Conservation (phyloP, 2,797 vertebrate genomes). For the Sylvia borin region DNA sequence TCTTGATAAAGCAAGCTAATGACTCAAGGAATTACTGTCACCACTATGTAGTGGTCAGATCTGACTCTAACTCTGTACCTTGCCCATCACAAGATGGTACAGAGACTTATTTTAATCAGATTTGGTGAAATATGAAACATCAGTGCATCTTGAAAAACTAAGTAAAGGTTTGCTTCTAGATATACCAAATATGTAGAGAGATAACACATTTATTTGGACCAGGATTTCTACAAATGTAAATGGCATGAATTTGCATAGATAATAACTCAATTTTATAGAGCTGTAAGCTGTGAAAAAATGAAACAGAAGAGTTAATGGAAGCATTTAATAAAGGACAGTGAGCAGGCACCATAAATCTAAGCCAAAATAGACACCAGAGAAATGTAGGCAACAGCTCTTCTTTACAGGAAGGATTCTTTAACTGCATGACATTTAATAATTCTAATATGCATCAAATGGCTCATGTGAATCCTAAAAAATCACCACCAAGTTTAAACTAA, state of each 20-base stretch:
- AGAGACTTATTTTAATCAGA: neutral
- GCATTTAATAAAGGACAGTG: constrained; percentile 24
- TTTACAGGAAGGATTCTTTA: neutral
- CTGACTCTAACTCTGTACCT: neutral
- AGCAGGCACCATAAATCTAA: constrained; percentile 26
- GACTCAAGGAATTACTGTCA: neutral
- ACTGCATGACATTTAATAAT: neutral
- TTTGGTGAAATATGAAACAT: neutral
- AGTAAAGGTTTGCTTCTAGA: neutral
- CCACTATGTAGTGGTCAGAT: fast-evolving
- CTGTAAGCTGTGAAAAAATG: neutral
- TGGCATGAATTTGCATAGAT: neutral
- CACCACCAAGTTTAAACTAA: neutral
- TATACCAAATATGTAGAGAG: neutral
- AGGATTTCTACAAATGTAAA: neutral
- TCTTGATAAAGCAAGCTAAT: neutral
- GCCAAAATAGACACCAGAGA: neutral
- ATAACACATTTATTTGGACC: neutral
- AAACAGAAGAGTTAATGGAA: constrained; percentile 36
- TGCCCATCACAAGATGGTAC: neutral
- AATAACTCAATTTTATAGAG: constrained; percentile 24
- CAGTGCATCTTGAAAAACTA: neutral
- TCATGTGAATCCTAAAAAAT: neutral
- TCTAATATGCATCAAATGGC: neutral
- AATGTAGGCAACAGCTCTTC: neutral